Base-by-base conservation (phyloP, 1,140 invertebrate genomes). In the Bombus confusus region DNA sequence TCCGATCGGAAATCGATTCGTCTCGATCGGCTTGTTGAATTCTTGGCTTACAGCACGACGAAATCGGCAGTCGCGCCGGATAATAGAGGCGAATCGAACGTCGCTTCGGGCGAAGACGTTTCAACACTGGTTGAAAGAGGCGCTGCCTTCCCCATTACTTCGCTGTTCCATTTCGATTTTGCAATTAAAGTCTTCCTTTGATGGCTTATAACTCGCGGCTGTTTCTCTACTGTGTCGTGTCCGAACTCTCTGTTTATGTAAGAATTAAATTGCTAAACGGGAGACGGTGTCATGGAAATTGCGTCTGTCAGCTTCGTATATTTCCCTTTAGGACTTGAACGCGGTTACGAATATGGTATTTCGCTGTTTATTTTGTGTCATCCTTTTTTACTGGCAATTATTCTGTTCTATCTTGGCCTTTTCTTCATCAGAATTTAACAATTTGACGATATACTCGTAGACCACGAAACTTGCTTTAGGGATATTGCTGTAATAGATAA, bases 1-100 rank as follows among this genome's bases (percentile, higher is more conserved):
- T 88, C 62, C 77, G 85, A 91, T 90, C 69, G 90, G 85, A 90
- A 90, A 91, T 91, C 90, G 84, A 91, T 91, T 88, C 57, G 43
- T 43, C 75, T 62, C 68, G 69, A 88, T 87, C 80, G 52, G 57
- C 47, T 79, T 68, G 78, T 79, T 69, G 82, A 74, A 88, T 88
- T 86, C 87, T 88, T 86, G 88, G 68, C 57, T 62, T 43, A 52
- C 64, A 68, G 39, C 59, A 25, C 68, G 37, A 25, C 59, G 78
- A 59, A 77, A 66, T 84, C 64, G 83, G 75, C 22, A 71, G 76
- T 73, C 69, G 41, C 43, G 34, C 9, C 69, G 39, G 59, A 74
- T 85, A 85, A 80, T 80, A 69, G 78, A 66, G 34, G 52, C 57
- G 59, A 81, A 81, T 80, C 83, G 43, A 85, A 47, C 68, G 59